Evolutionary conservation across 2,888 invertebrate species (phyloP).

Genomic region (Drosophila parthenogenetica): DNA sequence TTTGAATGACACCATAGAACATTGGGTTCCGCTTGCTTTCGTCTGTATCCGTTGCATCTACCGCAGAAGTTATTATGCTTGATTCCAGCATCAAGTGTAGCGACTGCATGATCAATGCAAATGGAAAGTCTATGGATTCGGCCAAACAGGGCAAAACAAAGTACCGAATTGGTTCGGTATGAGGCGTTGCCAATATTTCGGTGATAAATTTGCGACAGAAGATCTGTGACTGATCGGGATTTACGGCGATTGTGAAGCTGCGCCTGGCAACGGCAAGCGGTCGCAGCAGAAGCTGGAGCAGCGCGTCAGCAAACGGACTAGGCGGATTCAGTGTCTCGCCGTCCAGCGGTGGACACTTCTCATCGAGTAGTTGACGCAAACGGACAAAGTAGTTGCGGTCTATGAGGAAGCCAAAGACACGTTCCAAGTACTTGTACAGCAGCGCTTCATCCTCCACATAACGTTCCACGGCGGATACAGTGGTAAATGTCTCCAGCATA

Average conservation of each 20-base stretch:
- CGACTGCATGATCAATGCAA: slow-evolving; percentile 85
- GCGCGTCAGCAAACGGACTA: slow-evolving; percentile 89
- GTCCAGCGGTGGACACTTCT: slow-evolving; percentile 89
- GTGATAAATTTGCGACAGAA: slow-evolving; percentile 86
- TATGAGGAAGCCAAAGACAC: slow-evolving; percentile 83
- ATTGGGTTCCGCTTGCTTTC: slow-evolving; percentile 45
- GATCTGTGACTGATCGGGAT: slow-evolving; percentile 58
- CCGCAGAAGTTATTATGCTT: slow-evolving; percentile 20
- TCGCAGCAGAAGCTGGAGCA: slow-evolving; percentile 91
- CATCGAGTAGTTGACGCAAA: slow-evolving; percentile 89
- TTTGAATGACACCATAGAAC: slow-evolving; percentile 38
- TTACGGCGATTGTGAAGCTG: slow-evolving; percentile 4
- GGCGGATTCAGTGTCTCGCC: slow-evolving; percentile 89
- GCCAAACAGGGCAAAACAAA: slow-evolving; percentile 90
- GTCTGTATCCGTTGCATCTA: slow-evolving; percentile 59
- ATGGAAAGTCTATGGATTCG: slow-evolving; percentile 86
- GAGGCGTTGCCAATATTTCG: slow-evolving; percentile 88
- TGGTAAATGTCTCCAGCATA: slow-evolving; percentile 91
- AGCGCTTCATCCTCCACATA: slow-evolving; percentile 78
- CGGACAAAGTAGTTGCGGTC: slow-evolving; percentile 89
- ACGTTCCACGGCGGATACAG: slow-evolving; percentile 84
- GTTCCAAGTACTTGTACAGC: slow-evolving; percentile 80
- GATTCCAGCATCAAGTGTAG: slow-evolving; percentile 79
- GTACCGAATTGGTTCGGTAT: slow-evolving; percentile 89
- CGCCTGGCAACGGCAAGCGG: slow-evolving; percentile 88